Conservation (phyloP, 2,888 invertebrate genomes). For the Zaprionus obscuricornis region DNA sequence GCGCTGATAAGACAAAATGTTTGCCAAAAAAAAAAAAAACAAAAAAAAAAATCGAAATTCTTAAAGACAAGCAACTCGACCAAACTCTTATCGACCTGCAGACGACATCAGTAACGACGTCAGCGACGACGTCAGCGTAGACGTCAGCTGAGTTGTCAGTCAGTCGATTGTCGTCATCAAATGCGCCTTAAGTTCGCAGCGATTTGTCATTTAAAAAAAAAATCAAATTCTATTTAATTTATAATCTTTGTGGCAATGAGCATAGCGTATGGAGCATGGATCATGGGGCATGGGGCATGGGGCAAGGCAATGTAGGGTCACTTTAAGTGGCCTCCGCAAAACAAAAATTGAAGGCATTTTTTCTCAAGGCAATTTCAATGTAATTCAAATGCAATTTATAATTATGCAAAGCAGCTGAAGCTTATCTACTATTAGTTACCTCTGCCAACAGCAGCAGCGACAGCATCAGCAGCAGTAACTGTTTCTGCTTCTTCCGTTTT, state of each 20-base stretch:
- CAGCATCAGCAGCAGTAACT: slow-evolving; percentile 10
- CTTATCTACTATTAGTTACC: slow-evolving; percentile 20
- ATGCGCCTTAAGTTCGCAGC: slow-evolving; percentile 6
- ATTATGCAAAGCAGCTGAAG: slow-evolving; percentile 45
- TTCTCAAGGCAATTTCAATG: slow-evolving; percentile 33
- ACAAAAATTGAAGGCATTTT: slow-evolving; percentile 25
- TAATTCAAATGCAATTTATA: slow-evolving; percentile 69
- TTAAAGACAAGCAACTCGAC: slow-evolving; percentile 8
- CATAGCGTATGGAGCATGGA: too few relatives aligned
- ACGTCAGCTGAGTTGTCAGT: slow-evolving; percentile 40
- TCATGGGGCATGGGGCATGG: slow-evolving; percentile 22
- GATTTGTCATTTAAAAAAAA: slow-evolving; percentile 43
- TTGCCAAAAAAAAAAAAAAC: slow-evolving; percentile 46
- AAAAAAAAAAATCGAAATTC: not conserved
- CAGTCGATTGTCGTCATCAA: slow-evolving; percentile 37
- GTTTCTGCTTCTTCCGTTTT: not conserved
- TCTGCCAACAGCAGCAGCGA: too few relatives aligned
- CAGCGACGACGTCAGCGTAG: too few relatives aligned
- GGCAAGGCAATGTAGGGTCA: too few relatives aligned
- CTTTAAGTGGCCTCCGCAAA: slow-evolving; percentile 27
- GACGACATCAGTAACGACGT: too few relatives aligned
- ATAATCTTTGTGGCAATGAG: too few relatives aligned
- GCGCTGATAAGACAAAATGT: slow-evolving; percentile 56
- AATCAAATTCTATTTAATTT: slow-evolving; percentile 66
- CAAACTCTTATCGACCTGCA: slow-evolving; percentile 34